Conservation (phyloP, 2,797 vertebrate species). For the Hybognathus amarus region DNA sequence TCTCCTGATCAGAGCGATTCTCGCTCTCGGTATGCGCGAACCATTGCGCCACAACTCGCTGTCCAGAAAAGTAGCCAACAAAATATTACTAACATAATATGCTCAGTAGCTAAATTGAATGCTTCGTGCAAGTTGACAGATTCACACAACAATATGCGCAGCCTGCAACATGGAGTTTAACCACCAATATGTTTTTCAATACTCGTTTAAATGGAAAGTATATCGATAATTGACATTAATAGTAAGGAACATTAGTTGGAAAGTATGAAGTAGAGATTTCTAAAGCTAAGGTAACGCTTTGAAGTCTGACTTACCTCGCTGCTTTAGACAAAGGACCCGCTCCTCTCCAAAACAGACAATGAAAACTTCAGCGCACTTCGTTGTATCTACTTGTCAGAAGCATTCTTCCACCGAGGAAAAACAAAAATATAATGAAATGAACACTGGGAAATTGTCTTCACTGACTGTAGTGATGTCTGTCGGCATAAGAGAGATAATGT, state of each 20-base stretch:
- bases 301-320: slow-evolving; percentile 61
- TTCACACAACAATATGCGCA: slow-evolving; percentile 37
- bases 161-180: slow-evolving; percentile 64
- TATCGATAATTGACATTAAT: neutral
- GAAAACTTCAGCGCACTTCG: slow-evolving; percentile 51
- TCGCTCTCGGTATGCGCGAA: neutral
- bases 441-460: slow-evolving; percentile 5
- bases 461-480: neutral
- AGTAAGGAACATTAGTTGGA: neutral
- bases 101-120: no score
- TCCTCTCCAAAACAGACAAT: slow-evolving; percentile 64
- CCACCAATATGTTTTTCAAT: slow-evolving; percentile 57
- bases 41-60: neutral
- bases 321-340: slow-evolving; percentile 66
- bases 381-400: slow-evolving; percentile 40
- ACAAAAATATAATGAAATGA: neutral
- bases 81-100: neutral
- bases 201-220: slow-evolving; percentile 30
- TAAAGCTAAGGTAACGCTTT: neutral
- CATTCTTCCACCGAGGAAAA: slow-evolving; percentile 41
- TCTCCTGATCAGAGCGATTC: neutral
- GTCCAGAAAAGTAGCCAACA: neutral
- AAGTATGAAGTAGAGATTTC: neutral
- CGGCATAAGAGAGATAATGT: neutral
- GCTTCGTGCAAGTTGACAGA: neutral